Evolutionary conservation across 1,140 invertebrate species (phyloP).

Genomic region (Geopemphigus sp.): DNA sequence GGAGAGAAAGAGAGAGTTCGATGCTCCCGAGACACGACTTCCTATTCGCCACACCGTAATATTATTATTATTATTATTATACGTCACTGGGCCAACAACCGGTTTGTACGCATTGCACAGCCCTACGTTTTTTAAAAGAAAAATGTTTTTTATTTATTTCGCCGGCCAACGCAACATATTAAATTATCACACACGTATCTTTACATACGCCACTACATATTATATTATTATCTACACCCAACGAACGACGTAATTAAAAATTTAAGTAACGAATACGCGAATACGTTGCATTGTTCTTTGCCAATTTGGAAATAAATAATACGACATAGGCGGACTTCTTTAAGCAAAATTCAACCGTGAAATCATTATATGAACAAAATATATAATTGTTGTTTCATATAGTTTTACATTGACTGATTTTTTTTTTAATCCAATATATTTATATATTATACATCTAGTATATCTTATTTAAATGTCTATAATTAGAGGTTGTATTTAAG

Average conservation of each 20-base stretch:
- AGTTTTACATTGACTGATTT: too few species aligned
- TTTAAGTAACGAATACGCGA: background rate
- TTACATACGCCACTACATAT: background rate
- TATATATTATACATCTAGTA: too few species aligned
- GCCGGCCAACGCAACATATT: background rate
- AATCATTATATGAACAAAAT: too few species aligned
- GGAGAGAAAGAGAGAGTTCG: conserved; percentile 23
- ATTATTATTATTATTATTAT: conserved; percentile 8
- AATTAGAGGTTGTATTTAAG: too few species aligned
- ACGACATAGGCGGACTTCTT: too few species aligned
- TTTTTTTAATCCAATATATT: too few species aligned
- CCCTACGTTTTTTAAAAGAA: background rate
- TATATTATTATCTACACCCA: too few species aligned
- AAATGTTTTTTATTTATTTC: background rate
- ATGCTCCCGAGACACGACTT: conserved; percentile 42
- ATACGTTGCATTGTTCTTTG: background rate
- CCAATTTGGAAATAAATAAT: background rate
- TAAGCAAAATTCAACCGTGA: too few species aligned
- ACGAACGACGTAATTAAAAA: conserved; percentile 37
- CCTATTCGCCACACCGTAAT: background rate
- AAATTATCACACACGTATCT: background rate
- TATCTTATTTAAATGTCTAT: too few species aligned
- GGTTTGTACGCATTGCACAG: background rate
- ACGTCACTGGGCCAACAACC: conserved; percentile 44
- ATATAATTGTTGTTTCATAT: too few species aligned